Evolutionary conservation across 2,797 vertebrate species (phyloP).

Genomic region (Darevskia mixta): DNA sequence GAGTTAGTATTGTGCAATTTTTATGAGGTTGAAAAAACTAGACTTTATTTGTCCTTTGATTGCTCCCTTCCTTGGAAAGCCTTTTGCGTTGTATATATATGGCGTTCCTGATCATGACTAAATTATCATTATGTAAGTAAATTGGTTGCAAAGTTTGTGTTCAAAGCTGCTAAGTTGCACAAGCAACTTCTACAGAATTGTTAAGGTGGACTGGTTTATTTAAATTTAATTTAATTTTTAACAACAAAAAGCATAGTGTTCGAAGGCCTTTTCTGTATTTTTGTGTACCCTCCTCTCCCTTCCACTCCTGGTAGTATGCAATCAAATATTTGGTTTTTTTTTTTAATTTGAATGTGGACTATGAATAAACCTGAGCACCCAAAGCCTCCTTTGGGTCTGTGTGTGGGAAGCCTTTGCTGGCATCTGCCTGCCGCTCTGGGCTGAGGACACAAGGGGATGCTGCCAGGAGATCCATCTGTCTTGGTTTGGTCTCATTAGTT

Average conservation of each 20-base stretch:
- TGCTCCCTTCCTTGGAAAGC: not conserved
- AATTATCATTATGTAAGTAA: not conserved
- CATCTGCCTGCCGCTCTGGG: not conserved
- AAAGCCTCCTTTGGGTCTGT: not conserved
- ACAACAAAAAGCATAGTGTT: not conserved
- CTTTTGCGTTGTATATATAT: not conserved
- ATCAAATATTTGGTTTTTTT: too few relatives aligned
- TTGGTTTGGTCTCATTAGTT: not conserved
- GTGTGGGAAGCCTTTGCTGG: not conserved
- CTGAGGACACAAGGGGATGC: not conserved
- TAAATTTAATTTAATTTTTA: not conserved
- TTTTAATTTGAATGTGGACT: too few relatives aligned
- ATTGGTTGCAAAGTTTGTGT: not conserved
- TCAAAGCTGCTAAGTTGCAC: not conserved
- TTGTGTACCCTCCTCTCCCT: too few relatives aligned
- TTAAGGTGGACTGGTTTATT: too few relatives aligned
- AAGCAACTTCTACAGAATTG: not conserved
- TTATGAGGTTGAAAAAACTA: not conserved
- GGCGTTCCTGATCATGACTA: not conserved
- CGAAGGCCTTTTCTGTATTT: too few relatives aligned
- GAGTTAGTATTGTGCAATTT: not conserved
- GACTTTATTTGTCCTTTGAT: not conserved
- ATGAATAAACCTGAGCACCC: too few relatives aligned
- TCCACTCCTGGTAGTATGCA: too few relatives aligned
- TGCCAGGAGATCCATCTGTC: too few relatives aligned